Percentiles rank a stretch among this genome's conserved stretches.
Conservation (phyloP, 2,113 vertebrate species). For the Chauna torquata region DNA sequence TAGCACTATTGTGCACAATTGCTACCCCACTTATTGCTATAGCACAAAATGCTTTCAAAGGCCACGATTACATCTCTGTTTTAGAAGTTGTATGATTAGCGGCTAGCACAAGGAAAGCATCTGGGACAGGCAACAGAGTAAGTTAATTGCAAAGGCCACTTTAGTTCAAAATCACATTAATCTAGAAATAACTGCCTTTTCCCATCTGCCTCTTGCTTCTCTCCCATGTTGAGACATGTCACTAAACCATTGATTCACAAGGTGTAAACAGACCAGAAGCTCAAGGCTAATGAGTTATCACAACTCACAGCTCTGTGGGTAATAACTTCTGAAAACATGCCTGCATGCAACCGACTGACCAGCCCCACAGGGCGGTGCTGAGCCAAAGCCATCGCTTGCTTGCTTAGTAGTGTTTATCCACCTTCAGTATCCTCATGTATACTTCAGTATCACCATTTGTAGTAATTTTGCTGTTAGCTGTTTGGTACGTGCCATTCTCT, state of each 20-base stretch:
- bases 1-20: neutral
- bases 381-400: neutral
- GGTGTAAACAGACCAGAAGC: neutral
- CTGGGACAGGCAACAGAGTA: neutral
- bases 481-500: neutral
- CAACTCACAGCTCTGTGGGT: neutral
- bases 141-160: neutral
- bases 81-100: neutral
- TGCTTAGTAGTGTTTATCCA: neutral
- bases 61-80: neutral
- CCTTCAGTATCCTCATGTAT: neutral
- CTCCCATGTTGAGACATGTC: neutral
- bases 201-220: neutral
- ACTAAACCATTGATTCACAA: neutral
- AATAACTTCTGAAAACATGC: neutral
- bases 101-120: neutral
- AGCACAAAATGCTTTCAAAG: neutral
- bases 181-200: neutral
- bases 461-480: neutral
- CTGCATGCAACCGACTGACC: neutral
- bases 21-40: neutral
- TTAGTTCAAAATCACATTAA: neutral
- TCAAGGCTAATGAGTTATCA: neutral
- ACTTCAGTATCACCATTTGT: neutral
- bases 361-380: no score